Conservation (phyloP, 2,113 vertebrate species). For the Lamprotornis superbus region DNA sequence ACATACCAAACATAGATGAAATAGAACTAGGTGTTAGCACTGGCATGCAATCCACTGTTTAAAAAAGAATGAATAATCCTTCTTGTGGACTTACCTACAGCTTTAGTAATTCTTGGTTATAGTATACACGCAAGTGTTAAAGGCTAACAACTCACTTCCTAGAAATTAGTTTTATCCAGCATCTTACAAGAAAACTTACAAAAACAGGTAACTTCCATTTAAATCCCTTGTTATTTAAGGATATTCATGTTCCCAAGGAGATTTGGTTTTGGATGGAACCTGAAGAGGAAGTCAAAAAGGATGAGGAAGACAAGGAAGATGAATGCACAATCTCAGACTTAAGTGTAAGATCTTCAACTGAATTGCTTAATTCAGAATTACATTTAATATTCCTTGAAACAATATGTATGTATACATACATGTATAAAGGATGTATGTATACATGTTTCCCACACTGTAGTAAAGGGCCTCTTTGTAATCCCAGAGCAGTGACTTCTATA, state of each 20-base stretch:
- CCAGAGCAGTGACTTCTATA: neutral
- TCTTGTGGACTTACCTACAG: neutral
- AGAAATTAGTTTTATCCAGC: neutral
- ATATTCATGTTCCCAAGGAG: constrained; percentile 82
- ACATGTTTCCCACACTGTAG: neutral
- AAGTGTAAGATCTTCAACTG: constrained; percentile 70
- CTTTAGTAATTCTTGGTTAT: neutral
- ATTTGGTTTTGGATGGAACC: constrained; percentile 89
- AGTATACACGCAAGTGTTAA: neutral
- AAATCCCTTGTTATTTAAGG: constrained; percentile 70
- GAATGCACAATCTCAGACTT: constrained; percentile 74
- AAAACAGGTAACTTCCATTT: neutral
- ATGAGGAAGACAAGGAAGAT: constrained; percentile 72
- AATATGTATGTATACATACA: neutral
- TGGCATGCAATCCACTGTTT: neutral
- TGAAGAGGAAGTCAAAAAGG: constrained; percentile 73
- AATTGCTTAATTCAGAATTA: neutral
- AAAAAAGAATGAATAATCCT: neutral
- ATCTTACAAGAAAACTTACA: neutral
- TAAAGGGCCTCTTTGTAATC: neutral
- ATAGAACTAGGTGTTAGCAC: neutral
- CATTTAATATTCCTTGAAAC: neutral
- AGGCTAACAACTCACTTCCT: neutral
- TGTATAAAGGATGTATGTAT: neutral
- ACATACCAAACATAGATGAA: neutral